Percentiles rank a stretch among this genome's conserved stretches.
phyloP scores from a whole-genome alignment of 2,113 vertebrate species.

The Paratilapia polleni region DNA sequence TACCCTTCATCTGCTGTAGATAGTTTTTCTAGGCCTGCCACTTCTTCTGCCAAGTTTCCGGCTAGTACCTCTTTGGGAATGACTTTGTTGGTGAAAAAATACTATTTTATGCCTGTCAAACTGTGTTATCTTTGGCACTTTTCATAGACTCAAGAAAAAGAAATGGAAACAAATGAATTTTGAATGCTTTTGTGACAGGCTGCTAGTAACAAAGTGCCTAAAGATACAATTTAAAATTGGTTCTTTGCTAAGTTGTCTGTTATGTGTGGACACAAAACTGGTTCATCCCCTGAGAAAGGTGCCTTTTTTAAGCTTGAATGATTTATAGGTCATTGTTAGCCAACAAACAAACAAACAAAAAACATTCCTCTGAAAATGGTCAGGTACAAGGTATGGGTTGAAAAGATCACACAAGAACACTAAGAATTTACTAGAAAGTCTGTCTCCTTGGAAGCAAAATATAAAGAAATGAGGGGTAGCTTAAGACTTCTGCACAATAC shows the following conservation, averaged over 20 bases:
- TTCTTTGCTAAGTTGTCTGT: background rate
- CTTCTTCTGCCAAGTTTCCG: too few relatives aligned
- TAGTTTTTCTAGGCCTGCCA: too few relatives aligned
- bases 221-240: background rate
- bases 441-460: background rate
- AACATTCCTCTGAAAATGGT: too few relatives aligned
- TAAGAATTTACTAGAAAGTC: background rate
- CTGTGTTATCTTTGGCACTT: background rate
- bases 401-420: background rate
- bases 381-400: too few relatives aligned
- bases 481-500: background rate
- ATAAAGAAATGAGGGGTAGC: background rate
- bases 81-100: too few relatives aligned
- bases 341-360: too few relatives aligned
- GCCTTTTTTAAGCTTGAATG: background rate
- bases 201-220: background rate
- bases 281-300: background rate
- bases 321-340: too few relatives aligned
- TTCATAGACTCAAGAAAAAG: background rate
- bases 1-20: background rate
- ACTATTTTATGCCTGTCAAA: background rate
- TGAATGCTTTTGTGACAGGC: background rate
- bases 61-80: too few relatives aligned
- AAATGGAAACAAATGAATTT: background rate
- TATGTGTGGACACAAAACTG: background rate